Conservation (phyloP, 2,797 vertebrate species). For the Varecia variegata region DNA sequence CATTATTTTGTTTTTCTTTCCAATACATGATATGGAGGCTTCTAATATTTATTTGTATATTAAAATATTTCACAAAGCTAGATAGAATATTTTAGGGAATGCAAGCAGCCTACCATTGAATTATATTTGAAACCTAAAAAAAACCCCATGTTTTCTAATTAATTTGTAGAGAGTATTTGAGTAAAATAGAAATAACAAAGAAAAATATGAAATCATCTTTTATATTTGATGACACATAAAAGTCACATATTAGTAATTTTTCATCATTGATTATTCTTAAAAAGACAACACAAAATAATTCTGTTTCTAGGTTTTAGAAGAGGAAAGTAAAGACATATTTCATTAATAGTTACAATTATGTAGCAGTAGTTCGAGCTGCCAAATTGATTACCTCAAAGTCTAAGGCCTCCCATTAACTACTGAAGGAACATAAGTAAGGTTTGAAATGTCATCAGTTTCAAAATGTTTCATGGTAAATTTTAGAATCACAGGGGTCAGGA, state of each 20-base stretch:
- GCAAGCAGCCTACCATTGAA: neutral
- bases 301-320: neutral
- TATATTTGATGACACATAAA: neutral
- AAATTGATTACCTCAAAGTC: neutral
- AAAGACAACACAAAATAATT: neutral
- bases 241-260: neutral
- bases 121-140: neutral
- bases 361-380: neutral
- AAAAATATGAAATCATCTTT: neutral
- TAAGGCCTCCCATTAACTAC: neutral
- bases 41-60: neutral
- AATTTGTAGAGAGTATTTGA: neutral
- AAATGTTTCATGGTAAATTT: neutral
- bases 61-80: neutral
- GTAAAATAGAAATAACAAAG: neutral
- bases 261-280: neutral
- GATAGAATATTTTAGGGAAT: neutral
- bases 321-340: neutral
- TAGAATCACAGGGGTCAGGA: neutral
- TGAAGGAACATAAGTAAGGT: neutral
- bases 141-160: neutral
- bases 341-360: neutral
- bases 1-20: neutral
- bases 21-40: neutral
- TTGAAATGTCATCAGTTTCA: neutral